Conservation (phyloP, 1,140 invertebrate genomes). For the Phortica variegata region DNA sequence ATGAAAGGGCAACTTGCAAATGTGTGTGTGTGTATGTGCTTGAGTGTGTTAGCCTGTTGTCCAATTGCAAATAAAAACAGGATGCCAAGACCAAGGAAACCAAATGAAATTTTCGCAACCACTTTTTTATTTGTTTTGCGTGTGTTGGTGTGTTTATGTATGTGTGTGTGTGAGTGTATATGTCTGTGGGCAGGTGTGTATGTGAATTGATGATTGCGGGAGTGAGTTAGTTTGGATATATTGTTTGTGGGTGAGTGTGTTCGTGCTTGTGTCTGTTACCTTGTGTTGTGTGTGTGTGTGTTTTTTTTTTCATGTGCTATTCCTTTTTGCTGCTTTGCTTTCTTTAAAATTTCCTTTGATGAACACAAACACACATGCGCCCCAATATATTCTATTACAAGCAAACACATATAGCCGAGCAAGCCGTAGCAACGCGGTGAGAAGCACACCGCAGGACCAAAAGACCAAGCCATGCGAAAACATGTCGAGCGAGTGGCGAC, state of each 20-base stretch:
- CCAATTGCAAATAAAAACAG: not conserved
- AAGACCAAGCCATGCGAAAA: constrained; percentile 20
- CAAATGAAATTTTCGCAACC: constrained; percentile 19
- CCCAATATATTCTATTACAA: too few species aligned
- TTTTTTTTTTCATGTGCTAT: constrained; percentile 28
- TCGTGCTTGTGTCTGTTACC: constrained; percentile 2
- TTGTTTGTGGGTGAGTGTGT: not conserved
- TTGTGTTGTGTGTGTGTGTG: constrained; percentile 22
- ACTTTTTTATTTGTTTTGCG: constrained; percentile 40
- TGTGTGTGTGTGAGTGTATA: constrained; percentile 16
- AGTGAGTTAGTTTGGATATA: constrained; percentile 29
- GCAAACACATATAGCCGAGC: too few species aligned
- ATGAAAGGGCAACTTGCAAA: not conserved
- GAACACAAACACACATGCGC: constrained; percentile 41
- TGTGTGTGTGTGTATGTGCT: not conserved
- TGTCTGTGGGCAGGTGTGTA: constrained; percentile 1
- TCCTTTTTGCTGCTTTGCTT: too few species aligned
- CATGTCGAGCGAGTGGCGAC: constrained; percentile 22
- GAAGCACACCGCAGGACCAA: constrained; percentile 15
- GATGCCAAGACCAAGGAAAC: too few species aligned
- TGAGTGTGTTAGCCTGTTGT: not conserved
- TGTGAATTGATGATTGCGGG: constrained; percentile 6
- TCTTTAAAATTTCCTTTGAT: constrained; percentile 43
- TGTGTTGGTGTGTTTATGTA: constrained; percentile 25
- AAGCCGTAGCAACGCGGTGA: too few species aligned